Conservation (phyloP, 2,797 vertebrate species). For the Corythornis leucogaster region DNA sequence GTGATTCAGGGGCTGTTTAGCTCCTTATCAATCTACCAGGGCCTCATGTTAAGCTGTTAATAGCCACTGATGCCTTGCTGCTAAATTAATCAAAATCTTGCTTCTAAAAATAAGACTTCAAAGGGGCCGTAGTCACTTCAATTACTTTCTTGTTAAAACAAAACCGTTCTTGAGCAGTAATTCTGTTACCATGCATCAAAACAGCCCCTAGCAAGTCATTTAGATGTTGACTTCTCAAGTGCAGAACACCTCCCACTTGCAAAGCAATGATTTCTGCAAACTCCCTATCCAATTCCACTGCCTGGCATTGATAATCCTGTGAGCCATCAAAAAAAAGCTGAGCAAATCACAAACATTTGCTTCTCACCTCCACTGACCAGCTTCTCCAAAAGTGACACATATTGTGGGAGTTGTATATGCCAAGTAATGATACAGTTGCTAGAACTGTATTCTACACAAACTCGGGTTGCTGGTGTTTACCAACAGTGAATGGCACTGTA, state of each 20-base stretch:
- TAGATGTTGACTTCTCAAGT: neutral
- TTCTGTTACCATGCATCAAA: neutral
- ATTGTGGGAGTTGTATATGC: neutral
- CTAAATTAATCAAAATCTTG: conserved; percentile 66
- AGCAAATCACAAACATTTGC: neutral
- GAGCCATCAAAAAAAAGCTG: neutral
- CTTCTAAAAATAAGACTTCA: conserved; percentile 58
- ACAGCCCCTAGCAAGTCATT: neutral
- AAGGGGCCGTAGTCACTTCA: conserved; percentile 26
- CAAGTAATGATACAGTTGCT: neutral
- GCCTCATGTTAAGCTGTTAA: conserved; percentile 47
- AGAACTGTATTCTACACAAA: neutral
- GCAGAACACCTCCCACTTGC: neutral
- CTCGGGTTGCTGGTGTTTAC: neutral
- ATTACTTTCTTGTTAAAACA: conserved; percentile 7
- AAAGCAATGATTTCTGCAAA: neutral
- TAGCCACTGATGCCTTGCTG: conserved; percentile 41
- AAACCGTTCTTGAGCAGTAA: neutral
- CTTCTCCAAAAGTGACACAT: neutral
- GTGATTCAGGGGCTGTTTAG: conserved; percentile 29
- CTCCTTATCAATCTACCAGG: conserved; percentile 19
- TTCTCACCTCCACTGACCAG: neutral
- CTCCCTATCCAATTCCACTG: neutral
- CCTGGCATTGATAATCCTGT: neutral
- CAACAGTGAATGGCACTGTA: neutral